Conservation (phyloP, 2,113 vertebrate species). For the Istiophorus platypterus region DNA sequence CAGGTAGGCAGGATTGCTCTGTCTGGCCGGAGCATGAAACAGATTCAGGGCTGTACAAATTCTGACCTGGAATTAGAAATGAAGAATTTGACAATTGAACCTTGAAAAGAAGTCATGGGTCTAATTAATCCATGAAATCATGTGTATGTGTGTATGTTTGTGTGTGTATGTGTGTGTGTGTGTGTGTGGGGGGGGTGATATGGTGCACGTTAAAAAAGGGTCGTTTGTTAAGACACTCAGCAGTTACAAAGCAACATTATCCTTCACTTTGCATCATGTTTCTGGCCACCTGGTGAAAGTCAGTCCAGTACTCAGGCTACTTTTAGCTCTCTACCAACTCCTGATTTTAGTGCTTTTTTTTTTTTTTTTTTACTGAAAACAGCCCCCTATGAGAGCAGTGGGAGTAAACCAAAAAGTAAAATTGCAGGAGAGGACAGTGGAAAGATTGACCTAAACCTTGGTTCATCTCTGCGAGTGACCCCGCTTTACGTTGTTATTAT, state of each 20-base stretch:
- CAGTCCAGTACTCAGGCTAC: neutral
- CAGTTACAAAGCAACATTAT: neutral
- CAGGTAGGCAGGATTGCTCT: neutral
- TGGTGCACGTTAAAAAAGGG: neutral
- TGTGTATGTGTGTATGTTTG: too few relatives aligned
- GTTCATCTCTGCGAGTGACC: too few relatives aligned
- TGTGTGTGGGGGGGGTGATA: too few relatives aligned
- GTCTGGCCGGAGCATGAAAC: neutral
- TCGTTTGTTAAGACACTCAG: neutral
- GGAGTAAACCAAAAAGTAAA: neutral
- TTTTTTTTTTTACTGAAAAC: neutral
- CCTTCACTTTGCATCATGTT: neutral
- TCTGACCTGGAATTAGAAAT: neutral
- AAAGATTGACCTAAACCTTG: neutral
- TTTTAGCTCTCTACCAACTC: neutral
- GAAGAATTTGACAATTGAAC: slow-evolving; percentile 36
- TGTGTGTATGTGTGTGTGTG: too few relatives aligned
- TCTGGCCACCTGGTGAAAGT: neutral
- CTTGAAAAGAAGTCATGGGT: neutral
- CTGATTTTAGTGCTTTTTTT: neutral
- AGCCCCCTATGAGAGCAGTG: neutral
- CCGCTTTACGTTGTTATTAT: too few relatives aligned
- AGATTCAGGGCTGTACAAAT: slow-evolving; percentile 5
- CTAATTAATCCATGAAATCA: slow-evolving; percentile 35
- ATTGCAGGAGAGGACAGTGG: too few relatives aligned